Evolutionary conservation across 2,113 vertebrate species (phyloP), one percentile per base, ranked within the genome.

Genomic region (Toxostoma redivivum): DNA sequence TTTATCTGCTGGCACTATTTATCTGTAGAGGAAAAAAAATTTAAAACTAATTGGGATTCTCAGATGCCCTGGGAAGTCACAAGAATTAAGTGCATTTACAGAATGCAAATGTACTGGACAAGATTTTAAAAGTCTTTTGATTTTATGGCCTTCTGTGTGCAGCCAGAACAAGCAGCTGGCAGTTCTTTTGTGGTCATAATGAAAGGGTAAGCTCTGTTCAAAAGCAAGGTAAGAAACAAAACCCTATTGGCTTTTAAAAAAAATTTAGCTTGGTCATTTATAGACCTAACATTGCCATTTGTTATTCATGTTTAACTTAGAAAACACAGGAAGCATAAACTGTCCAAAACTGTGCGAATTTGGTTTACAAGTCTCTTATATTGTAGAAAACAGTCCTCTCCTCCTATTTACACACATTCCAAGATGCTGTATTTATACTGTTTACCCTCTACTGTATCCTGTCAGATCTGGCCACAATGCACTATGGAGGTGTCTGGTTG

Each of bases 41-140:
- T 57, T 45, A 20, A 65, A 79, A 40, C 42, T 69, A 51, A 61
- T 2, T 79, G 17, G 14, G 69, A 77, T 91, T 87, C 20, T 85
- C 35, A 77, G 30, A 40, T 0, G 0, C 33, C 69, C 24, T 86
- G 22, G 17, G 7, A 56, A 71, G 42, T 76, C 14, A 12, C 45
- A 88, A 70, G 30, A 83, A 85, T 77, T 64, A 72, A 66, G 15
- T 69, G 35, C 24, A 37, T 85, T 69, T 87, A 24, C 50, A 91
- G 50, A 72, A 42, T 22, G 44, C 15, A 50, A 27, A 27, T 50
- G 27, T 48, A 54, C 11, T 61, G 27, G 11, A 54, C 37, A 9
- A 10, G 53, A 28, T 40, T 84, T 66, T 67, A 7, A 54, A 88
- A 65, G n/a, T 61, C 27, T 69, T 78, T 70, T 15, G 15, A 7